These are phyloP conservation scores for Sylvia borin DNA, from an alignment of 2,797 vertebrate species.

Conservation along the genomic window DNA sequence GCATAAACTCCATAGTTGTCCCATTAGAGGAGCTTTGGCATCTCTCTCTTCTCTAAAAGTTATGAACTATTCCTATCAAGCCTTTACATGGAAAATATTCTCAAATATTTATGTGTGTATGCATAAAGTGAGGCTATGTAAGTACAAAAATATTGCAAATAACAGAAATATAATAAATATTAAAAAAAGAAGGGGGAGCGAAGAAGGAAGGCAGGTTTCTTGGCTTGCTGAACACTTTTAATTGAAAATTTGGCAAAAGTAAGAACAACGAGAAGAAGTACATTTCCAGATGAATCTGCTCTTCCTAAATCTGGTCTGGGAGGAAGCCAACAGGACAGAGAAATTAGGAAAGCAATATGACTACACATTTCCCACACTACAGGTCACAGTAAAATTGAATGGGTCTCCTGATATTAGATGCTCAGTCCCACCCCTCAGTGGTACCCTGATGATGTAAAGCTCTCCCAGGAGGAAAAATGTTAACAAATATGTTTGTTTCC, in stretches of 20 bases:
- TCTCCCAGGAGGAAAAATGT: background rate
- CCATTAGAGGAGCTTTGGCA: background rate
- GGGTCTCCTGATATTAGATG: background rate
- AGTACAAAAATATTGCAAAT: slow-evolving; percentile 1
- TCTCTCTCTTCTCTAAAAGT: background rate
- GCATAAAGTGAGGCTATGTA: background rate
- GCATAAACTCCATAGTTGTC: background rate
- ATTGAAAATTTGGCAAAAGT: slow-evolving; percentile 53
- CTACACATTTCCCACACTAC: slow-evolving; percentile 24
- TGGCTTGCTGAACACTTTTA: slow-evolving; percentile 32
- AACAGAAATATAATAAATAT: background rate
- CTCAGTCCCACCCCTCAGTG: background rate
- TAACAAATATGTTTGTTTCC: background rate
- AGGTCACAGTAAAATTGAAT: background rate
- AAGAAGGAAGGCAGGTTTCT: background rate
- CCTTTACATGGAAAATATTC: slow-evolving; percentile 15
- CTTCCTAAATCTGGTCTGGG: slow-evolving; percentile 38
- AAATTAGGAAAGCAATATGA: slow-evolving; percentile 12
- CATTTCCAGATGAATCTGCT: slow-evolving; percentile 43
- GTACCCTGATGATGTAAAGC: background rate
- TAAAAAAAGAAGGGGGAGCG: fast-evolving
- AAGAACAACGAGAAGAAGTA: background rate
- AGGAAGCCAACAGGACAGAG: slow-evolving; percentile 10
- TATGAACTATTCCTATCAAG: background rate
- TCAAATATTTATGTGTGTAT: background rate